Evolutionary conservation across 2,888 invertebrate species (phyloP).

Genomic region (Pterostichus madidus): DNA sequence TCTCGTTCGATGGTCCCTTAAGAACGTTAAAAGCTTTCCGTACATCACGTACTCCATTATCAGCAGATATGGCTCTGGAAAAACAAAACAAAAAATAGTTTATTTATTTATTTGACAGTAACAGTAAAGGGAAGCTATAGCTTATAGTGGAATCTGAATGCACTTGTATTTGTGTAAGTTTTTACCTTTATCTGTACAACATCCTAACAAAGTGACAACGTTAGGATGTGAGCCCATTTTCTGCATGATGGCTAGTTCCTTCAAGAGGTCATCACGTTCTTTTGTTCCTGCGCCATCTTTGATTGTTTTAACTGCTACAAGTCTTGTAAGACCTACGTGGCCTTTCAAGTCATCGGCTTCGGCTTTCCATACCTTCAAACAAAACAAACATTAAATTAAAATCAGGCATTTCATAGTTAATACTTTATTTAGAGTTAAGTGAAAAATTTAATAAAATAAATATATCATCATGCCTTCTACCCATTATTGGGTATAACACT

Average conservation of each 20-base stretch:
- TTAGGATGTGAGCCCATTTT: constrained; percentile 90
- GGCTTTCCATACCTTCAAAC: constrained; percentile 87
- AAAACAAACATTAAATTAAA: background rate
- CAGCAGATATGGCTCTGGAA: constrained; percentile 89
- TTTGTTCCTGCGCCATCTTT: constrained; percentile 88
- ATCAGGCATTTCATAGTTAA: background rate
- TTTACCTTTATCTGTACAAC: constrained; percentile 90
- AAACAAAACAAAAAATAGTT: constrained; percentile 53
- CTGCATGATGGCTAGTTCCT: constrained; percentile 89
- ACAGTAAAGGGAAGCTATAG: too few species aligned
- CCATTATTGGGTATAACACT: too few species aligned
- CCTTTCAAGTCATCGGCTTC: constrained; percentile 90
- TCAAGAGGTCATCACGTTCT: constrained; percentile 87
- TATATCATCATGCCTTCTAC: too few species aligned
- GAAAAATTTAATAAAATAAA: too few species aligned
- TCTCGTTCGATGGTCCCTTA: constrained; percentile 82
- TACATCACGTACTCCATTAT: constrained; percentile 93
- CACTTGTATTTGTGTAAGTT: too few species aligned
- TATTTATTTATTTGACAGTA: background rate
- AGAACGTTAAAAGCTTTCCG: constrained; percentile 87
- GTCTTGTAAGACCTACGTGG: constrained; percentile 86
- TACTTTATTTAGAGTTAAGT: too few species aligned
- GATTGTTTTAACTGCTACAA: constrained; percentile 92
- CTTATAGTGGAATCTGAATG: too few species aligned
- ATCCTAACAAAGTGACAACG: constrained; percentile 89